A percentile compares a stretch with the other conserved stretches of the same genome.
phyloP scores from a whole-genome alignment of 1,140 invertebrate genomes.

The Euura lappo region DNA sequence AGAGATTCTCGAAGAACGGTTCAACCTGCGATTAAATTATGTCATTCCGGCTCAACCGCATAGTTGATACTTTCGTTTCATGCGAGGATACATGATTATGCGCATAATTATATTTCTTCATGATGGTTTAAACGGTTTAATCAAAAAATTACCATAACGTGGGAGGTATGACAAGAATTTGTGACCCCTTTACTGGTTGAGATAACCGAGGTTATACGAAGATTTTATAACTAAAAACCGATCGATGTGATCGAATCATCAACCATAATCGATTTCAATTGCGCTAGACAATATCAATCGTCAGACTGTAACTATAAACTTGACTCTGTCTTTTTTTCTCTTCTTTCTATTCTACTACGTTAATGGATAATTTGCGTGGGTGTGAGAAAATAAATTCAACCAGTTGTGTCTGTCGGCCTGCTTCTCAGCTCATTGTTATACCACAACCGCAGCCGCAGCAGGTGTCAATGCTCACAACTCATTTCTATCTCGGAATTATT shows the following conservation, averaged over 20 bases:
- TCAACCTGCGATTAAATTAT: too few species aligned
- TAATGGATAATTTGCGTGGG: background rate
- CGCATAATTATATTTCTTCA: too few species aligned
- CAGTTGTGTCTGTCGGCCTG: background rate
- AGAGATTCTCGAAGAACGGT: too few species aligned
- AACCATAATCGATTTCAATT: background rate
- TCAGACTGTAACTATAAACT: too few species aligned
- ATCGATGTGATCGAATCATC: background rate
- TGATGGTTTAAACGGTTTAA: too few species aligned
- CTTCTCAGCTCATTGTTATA: background rate
- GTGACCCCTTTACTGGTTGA: too few species aligned
- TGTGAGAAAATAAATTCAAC: background rate
- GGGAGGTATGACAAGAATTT: too few species aligned
- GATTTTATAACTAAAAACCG: background rate
- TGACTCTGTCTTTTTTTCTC: too few species aligned
- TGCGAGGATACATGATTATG: too few species aligned
- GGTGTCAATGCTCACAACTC: constrained; percentile 2
- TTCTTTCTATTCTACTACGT: background rate
- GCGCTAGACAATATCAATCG: background rate
- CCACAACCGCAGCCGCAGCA: background rate
- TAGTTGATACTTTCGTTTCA: too few species aligned
- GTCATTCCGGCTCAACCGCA: too few species aligned
- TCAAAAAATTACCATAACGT: too few species aligned
- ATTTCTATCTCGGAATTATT: background rate
- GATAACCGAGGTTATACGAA: background rate